phyloP scores from a whole-genome alignment of 1,140 invertebrate genomes.

The Phthorimaea operculella region DNA sequence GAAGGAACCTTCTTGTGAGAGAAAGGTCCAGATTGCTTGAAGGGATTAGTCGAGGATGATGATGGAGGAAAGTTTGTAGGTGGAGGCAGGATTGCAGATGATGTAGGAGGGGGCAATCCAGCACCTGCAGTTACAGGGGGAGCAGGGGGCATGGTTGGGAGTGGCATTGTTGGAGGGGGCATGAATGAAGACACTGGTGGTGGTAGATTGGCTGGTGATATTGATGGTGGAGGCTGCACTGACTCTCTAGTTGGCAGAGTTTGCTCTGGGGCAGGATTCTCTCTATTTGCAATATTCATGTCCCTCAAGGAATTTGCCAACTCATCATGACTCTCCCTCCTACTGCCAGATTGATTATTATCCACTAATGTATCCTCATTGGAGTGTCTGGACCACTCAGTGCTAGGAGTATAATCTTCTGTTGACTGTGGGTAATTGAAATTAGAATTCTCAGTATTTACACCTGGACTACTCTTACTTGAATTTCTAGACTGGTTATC shows the following conservation, averaged over 20 bases:
- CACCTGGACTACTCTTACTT: conserved; percentile 56
- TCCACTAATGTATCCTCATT: conserved; percentile 28
- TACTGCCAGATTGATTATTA: conserved; percentile 23
- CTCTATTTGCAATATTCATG: conserved; percentile 45
- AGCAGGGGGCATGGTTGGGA: conserved; percentile 8
- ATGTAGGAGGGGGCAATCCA: conserved; percentile 6
- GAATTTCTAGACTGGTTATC: conserved; percentile 70
- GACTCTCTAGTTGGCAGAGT: conserved; percentile 10
- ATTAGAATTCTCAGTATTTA: conserved; percentile 52
- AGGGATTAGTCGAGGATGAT: conserved; percentile 44
- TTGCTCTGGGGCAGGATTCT: conserved; percentile 17
- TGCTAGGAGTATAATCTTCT: conserved; percentile 34
- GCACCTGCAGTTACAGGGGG: conserved; percentile 4
- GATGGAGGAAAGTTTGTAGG: conserved; percentile 31
- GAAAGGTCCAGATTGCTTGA: conserved; percentile 49
- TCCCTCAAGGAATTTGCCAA: conserved; percentile 40
- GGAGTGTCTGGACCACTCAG: conserved; percentile 38
- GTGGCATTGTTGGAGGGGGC: conserved; percentile 15
- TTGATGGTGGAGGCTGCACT: conserved; percentile 14
- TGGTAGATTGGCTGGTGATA: conserved; percentile 18
- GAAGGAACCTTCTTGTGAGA: conserved; percentile 45
- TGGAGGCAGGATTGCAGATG: conserved; percentile 11
- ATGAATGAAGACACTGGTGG: conserved; percentile 15
- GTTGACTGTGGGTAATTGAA: conserved; percentile 48
- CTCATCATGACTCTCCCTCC: conserved; percentile 35